Evolutionary conservation across 2,113 vertebrate species (phyloP).

Genomic region (Nycticebus coucang): DNA sequence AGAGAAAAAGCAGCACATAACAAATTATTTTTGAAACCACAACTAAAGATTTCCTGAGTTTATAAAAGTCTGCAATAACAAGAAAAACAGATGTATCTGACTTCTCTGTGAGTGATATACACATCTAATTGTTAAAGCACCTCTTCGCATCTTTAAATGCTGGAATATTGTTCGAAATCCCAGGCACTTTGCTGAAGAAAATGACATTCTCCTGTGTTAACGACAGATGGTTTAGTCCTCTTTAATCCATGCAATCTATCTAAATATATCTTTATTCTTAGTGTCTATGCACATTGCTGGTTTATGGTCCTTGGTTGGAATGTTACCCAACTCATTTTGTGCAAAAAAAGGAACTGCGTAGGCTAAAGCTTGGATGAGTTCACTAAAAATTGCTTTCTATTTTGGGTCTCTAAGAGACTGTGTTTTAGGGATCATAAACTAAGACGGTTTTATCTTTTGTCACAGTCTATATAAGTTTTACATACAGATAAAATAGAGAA

Average conservation of each 20-base stretch:
- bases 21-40: conserved; percentile 55
- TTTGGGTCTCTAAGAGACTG: conserved; percentile 64
- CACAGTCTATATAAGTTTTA: conserved; percentile 57
- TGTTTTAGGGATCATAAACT: conserved; percentile 73
- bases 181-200: conserved; percentile 54
- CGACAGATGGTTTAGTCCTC: conserved; percentile 74
- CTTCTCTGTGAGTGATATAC: conserved; percentile 32
- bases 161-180: conserved; percentile 51
- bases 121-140: conserved; percentile 56
- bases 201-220: conserved; percentile 59
- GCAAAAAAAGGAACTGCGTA: conserved; percentile 78
- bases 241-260: conserved; percentile 67
- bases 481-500: conserved; percentile 44
- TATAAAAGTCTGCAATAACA: conserved; percentile 20
- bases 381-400: conserved; percentile 78
- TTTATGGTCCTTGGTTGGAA: conserved; percentile 78
- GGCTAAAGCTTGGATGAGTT: conserved; percentile 80
- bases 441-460: conserved; percentile 68
- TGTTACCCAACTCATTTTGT: conserved; percentile 80
- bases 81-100: not conserved
- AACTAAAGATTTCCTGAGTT: conserved; percentile 47
- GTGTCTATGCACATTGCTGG: conserved; percentile 70
- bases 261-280: conserved; percentile 77
- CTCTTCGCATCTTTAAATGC: conserved; percentile 42
- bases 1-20: not conserved